Evolutionary conservation across 2,113 vertebrate species (phyloP), one percentile per base, ranked within the genome.

Genomic region (Corythoichthys haematopterus): DNA sequence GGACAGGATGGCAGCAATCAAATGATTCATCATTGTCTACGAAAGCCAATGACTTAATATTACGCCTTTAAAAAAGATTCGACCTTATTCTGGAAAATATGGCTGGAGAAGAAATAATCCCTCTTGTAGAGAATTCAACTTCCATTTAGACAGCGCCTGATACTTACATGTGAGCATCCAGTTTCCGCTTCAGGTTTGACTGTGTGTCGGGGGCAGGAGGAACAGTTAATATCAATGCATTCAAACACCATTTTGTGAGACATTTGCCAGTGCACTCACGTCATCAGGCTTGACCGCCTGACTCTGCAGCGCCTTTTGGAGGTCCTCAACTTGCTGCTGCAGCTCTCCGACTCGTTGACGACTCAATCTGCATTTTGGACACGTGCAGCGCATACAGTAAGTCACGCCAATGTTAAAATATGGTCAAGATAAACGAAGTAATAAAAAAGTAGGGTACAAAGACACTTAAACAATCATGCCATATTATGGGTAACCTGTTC

Each of bases 101-200:
- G 20, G 20, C 20, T 28, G 20, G 20, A 28, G 0, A 28, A 28
- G 20, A 28, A 28, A 28, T 28, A 28, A 28, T 28, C 20, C 20
- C 20, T 28, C 20, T 28, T 28, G 20, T 28, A 28, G 20, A 28
- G 20, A 28, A 28, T 56, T 13, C 15, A 65, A 20, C 12, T 9
- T 1, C 47, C 8, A 33, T 2, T 14, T 43, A 5, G n/a, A 15
- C 53, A 43, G 46, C 20, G 15, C 38, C 50, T 58, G 28, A 58
- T 9, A 96, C 97, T 96, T 92, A 99, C 97, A 99, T 95, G 80
- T 98, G 96, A 51, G 96, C 96, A 84, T 94, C 96, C 74, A 98
- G 91, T 67, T 94, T 98, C 89, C 93, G 90, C 86, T 96, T 97
- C 87, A 98, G 80, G 82, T 96, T 94, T 63, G 96, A 98, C 97